phyloP scores from a whole-genome alignment of 1,140 invertebrate species.

The Chlorops oryzae region DNA sequence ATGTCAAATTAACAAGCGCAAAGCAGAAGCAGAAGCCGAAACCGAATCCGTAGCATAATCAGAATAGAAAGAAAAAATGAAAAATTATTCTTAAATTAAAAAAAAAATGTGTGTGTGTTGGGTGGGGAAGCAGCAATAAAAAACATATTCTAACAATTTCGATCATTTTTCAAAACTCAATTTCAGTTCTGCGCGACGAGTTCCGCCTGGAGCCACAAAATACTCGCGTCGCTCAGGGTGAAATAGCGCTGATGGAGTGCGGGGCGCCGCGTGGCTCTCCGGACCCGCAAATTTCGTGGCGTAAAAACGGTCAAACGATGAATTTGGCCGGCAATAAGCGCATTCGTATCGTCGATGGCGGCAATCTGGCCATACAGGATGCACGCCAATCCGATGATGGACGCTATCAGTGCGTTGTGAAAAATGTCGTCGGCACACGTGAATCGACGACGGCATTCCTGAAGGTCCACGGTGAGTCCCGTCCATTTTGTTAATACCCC shows the following conservation, averaged over 20 bases:
- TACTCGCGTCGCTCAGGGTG: constrained; percentile 71
- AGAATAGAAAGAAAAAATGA: too few relatives aligned
- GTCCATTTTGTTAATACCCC: neutral
- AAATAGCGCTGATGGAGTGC: constrained; percentile 78
- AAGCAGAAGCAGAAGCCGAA: too few relatives aligned
- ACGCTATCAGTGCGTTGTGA: constrained; percentile 76
- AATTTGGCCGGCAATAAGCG: constrained; percentile 54
- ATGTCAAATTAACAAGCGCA: too few relatives aligned
- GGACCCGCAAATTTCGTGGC: constrained; percentile 74
- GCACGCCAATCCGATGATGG: constrained; percentile 73
- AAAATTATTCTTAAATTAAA: too few relatives aligned
- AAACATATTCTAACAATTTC: too few relatives aligned
- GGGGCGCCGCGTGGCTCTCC: constrained; percentile 79
- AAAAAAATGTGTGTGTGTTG: too few relatives aligned
- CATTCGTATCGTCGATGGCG: constrained; percentile 71
- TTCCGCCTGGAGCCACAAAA: constrained; percentile 73
- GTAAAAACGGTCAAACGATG: constrained; percentile 74
- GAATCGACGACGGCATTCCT: constrained; percentile 70
- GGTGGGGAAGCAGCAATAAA: too few relatives aligned
- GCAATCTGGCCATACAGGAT: constrained; percentile 75
- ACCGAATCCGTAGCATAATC: too few relatives aligned
- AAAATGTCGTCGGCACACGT: constrained; percentile 73
- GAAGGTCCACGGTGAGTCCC: constrained; percentile 75
- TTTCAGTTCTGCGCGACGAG: constrained; percentile 71
- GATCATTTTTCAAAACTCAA: neutral